Conservation (phyloP, 53 echinoderm and acorn worm genomes). For the Pentamera pediparva region DNA sequence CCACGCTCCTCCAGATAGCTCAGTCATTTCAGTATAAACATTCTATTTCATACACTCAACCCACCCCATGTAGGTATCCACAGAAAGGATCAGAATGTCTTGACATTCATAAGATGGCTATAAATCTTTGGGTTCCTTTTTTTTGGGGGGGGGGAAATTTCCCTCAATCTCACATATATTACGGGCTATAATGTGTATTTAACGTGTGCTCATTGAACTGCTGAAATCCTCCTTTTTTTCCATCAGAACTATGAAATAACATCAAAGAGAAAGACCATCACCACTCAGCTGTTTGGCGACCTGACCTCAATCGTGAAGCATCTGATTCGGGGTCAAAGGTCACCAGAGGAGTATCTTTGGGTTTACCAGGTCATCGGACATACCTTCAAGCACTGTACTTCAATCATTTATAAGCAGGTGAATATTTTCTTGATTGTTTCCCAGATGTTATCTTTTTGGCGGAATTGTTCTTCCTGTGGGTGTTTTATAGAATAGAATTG, state of each 20-base stretch:
- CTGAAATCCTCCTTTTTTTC: background rate
- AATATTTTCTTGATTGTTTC: too few relatives aligned
- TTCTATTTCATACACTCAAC: too few relatives aligned
- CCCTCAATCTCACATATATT: background rate
- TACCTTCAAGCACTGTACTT: constrained; percentile 58
- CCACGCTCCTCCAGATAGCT: too few relatives aligned
- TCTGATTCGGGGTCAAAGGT: constrained; percentile 54
- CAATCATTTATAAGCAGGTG: background rate
- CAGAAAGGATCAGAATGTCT: too few relatives aligned
- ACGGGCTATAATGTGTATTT: background rate
- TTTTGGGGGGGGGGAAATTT: background rate
- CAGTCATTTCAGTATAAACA: too few relatives aligned
- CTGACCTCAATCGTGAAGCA: constrained; percentile 55
- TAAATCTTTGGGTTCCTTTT: too few relatives aligned
- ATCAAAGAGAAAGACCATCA: constrained; percentile 43
- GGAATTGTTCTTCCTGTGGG: too few relatives aligned
- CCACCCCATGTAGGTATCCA: too few relatives aligned
- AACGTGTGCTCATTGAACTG: background rate
- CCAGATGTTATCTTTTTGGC: too few relatives aligned
- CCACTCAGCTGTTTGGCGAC: constrained; percentile 64
- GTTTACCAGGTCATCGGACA: constrained; percentile 78
- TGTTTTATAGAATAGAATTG: too few relatives aligned
- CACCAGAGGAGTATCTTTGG: constrained; percentile 57
- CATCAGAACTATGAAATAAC: constrained; percentile 64
- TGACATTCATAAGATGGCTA: too few relatives aligned